Conservation (phyloP, 2,888 invertebrate species). For the Chymomyza amoena region DNA sequence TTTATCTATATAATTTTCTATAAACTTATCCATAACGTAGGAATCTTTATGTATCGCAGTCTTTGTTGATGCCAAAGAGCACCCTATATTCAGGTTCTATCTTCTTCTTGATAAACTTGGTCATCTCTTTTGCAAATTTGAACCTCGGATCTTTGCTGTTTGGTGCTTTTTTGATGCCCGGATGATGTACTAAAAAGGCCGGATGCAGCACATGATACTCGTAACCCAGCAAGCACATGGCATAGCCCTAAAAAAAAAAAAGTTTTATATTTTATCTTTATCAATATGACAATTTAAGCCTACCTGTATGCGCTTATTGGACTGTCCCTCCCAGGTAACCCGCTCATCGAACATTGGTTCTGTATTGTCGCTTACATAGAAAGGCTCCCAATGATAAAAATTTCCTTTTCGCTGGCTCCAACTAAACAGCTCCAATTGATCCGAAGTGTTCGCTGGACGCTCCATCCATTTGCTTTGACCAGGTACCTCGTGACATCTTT, state of each 20-base stretch:
- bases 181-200: conserved; percentile 92
- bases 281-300: background rate
- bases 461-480: conserved; percentile 46
- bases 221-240: conserved; percentile 91
- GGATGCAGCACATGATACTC: conserved; percentile 93
- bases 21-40: no score
- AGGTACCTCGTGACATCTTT: conserved; percentile 60
- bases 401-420: conserved; percentile 85
- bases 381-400: conserved; percentile 92
- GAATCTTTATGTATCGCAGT: background rate
- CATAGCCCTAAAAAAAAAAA: conserved; percentile 84
- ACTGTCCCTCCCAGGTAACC: conserved; percentile 93
- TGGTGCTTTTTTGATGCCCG: conserved; percentile 87
- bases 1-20: no score
- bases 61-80: conserved; percentile 82
- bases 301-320: conserved; percentile 75
- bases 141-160: conserved; percentile 83
- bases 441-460: conserved; percentile 7
- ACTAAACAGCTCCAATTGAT: conserved; percentile 80
- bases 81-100: conserved; percentile 89
- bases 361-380: conserved; percentile 92
- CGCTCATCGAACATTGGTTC: conserved; percentile 93
- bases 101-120: conserved; percentile 81
- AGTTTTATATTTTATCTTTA: background rate
- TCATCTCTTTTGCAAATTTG: conserved; percentile 79